Percentiles rank a stretch among this genome's conserved stretches.
These are phyloP conservation scores for Tolmerus cingulatus DNA, from an alignment of 2,888 invertebrate genomes.

Conservation along the genomic window DNA sequence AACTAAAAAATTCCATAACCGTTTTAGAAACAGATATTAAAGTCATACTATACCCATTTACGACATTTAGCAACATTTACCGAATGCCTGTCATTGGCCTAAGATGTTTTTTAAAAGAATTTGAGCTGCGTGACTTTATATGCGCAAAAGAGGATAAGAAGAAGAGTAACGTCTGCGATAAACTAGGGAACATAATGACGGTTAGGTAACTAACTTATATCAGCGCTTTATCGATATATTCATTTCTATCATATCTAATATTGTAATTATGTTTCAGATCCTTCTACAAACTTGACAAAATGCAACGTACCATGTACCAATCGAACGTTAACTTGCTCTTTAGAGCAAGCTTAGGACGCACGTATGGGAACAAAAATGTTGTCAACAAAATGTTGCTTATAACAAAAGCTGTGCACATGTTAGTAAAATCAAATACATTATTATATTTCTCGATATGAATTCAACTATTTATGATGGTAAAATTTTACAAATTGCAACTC, in stretches of 20 bases:
- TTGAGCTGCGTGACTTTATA: background rate
- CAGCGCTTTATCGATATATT: background rate
- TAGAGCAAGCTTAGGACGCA: background rate
- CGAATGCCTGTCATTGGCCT: conserved; percentile 34
- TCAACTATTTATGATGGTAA: background rate
- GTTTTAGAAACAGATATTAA: background rate
- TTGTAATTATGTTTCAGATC: background rate
- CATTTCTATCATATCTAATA: background rate
- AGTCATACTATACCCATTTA: background rate
- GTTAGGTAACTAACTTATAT: background rate
- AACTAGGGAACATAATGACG: background rate
- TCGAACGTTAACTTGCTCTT: background rate
- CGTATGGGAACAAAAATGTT: background rate
- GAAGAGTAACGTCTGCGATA: too few species aligned
- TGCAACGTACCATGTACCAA: background rate
- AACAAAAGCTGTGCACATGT: background rate
- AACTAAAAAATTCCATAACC: background rate
- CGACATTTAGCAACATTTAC: conserved; percentile 24
- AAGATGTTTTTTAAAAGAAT: conserved; percentile 11
- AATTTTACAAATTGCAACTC: background rate
- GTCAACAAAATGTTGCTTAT: background rate
- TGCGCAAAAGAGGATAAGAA: background rate
- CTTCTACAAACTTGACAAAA: background rate
- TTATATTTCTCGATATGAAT: background rate
- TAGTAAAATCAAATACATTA: background rate